Conservation (phyloP, 2,797 vertebrate species). For the Neosilurus mollespiculum region DNA sequence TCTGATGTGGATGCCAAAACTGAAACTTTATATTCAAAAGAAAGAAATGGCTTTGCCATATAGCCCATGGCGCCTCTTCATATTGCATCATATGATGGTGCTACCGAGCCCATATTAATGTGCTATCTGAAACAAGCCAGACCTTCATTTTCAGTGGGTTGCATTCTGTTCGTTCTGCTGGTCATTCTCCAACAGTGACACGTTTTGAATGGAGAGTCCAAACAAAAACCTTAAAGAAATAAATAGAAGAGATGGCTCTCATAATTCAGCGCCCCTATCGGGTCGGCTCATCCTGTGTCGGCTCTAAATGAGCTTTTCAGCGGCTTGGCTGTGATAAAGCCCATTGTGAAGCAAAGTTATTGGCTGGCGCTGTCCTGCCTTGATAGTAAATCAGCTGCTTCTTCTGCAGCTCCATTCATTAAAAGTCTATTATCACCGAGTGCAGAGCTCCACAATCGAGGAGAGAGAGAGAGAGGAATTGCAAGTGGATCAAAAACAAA, state of each 20-base stretch:
- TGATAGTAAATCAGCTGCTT: slow-evolving; percentile 52
- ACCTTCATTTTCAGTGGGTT: not conserved
- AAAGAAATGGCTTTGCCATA: not conserved
- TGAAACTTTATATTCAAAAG: not conserved
- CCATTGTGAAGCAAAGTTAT: slow-evolving; percentile 44
- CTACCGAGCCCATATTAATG: slow-evolving; percentile 13
- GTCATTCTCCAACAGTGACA: slow-evolving; percentile 21
- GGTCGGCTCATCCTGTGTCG: not conserved
- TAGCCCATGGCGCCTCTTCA: too few species aligned
- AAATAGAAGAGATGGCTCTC: slow-evolving; percentile 3
- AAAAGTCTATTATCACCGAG: slow-evolving; percentile 56
- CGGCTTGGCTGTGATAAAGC: slow-evolving; percentile 44
- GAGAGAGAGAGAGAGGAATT: too few species aligned
- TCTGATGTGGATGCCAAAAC: not conserved
- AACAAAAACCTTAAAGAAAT: slow-evolving; percentile 17
- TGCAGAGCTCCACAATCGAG: slow-evolving; percentile 33
- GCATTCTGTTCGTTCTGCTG: not conserved
- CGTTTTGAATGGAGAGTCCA: not conserved
- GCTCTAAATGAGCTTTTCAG: slow-evolving; percentile 50
- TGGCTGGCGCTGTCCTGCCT: slow-evolving; percentile 34
- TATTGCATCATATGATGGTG: not conserved
- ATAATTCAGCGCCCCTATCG: slow-evolving; percentile 4
- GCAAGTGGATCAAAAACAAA: slow-evolving; percentile 3
- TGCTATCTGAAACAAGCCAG: slow-evolving; percentile 27
- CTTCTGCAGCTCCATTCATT: slow-evolving; percentile 44